Base-by-base conservation (phyloP, 2,113 vertebrate genomes). In the Phasianus colchicus region DNA sequence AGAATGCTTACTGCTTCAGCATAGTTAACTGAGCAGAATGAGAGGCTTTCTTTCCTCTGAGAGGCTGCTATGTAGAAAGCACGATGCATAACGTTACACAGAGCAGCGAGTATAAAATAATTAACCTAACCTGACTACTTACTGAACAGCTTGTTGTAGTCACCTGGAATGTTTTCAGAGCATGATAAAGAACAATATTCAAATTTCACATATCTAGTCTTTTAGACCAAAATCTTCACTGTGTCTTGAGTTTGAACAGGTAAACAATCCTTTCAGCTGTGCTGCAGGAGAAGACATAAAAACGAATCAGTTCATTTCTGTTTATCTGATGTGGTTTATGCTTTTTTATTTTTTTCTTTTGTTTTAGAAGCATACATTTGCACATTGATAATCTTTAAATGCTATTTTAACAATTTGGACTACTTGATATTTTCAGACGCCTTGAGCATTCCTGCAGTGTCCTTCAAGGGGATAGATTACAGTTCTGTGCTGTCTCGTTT, bases 371-470 rank as follows among this genome's bases (percentile, higher is more conserved):
- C 18, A n/a, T 45, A 8, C n/a, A 19, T 10, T 61, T 80, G 42
- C 30, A 80, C 6, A 30, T 20, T 45, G 50, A 72, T 82, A 18
- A 57, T 93, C 55, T 94, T 92, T 89, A 96, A 90, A 88, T 88
- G 58, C 92, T 95, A 64, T 71, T 96, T 95, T 47, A 60, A 34
- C 71, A 32, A 7, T 65, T 82, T 74, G 48, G 22, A 64, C 7
- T 25, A 65, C 48, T 36, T 90, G 42, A 61, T 69, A 57, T 94
- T 94, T 95, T 97, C 83, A 64, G 86, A 48, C 32, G 78, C 77
- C 61, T 70, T 89, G 15, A 70, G 94, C 50, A 8, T 83, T 77
- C 54, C 15, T 18, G 43, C 66, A 30, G 0, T 34, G 17, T 83
- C 90, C 72, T 97, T 95, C 64, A 63, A 86, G 54, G 29, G 21